These are phyloP conservation scores for Tiliacea citrago DNA, from an alignment of 2,888 invertebrate species.

Conservation along the genomic window DNA sequence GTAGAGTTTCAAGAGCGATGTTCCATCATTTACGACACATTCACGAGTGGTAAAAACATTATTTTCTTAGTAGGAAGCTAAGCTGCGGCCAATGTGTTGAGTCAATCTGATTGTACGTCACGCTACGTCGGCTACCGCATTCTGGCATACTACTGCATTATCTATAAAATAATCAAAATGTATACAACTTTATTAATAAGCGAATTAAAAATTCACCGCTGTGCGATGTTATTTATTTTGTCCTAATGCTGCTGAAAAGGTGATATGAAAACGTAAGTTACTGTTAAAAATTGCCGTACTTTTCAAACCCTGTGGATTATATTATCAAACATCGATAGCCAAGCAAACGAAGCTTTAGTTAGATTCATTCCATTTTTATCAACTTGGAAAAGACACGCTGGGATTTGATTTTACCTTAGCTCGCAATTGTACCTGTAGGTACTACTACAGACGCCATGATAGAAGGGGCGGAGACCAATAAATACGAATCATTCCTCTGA, in stretches of 20 bases:
- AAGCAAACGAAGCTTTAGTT: background rate
- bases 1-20: background rate
- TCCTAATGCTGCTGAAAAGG: background rate
- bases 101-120: constrained; percentile 35
- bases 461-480: too few relatives aligned
- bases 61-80: constrained; percentile 27
- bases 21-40: background rate
- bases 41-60: background rate
- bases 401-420: background rate
- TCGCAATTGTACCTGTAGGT: background rate
- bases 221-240: constrained; percentile 24
- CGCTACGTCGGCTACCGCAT: constrained; percentile 43
- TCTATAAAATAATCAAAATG: constrained; percentile 11
- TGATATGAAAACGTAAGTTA: background rate
- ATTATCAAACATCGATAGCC: background rate
- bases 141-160: constrained; percentile 24
- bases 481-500: background rate
- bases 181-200: background rate
- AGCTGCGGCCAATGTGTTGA: constrained; percentile 21
- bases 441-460: background rate
- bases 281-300: background rate
- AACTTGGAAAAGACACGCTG: background rate
- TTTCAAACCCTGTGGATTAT: background rate
- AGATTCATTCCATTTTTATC: background rate
- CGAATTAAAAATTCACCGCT: constrained; percentile 37